Evolutionary conservation across 1,140 invertebrate genomes (phyloP).

Genomic region (Cataglyphis hispanica): DNA sequence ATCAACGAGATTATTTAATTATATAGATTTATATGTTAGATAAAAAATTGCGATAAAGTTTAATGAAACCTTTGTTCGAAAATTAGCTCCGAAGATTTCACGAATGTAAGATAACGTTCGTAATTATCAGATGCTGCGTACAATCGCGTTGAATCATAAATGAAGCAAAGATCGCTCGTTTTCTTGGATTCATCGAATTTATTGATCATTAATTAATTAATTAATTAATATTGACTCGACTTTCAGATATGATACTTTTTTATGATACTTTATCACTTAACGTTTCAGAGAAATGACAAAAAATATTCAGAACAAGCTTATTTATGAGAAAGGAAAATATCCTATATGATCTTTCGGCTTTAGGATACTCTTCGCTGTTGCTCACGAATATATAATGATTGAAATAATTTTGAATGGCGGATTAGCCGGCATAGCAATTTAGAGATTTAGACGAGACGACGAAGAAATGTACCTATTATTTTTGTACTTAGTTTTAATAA

Average conservation of each 20-base stretch:
- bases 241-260: conserved; percentile 20
- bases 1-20: conserved; percentile 43
- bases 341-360: background rate
- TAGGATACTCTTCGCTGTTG: conserved; percentile 54
- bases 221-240: conserved; percentile 36
- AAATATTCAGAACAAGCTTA: background rate
- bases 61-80: background rate
- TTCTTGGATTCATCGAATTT: background rate
- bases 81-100: background rate
- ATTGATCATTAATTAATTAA: conserved; percentile 37
- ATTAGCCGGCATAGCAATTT: conserved; percentile 65
- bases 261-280: conserved; percentile 24
- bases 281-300: conserved; percentile 17
- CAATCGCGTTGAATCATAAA: conserved; percentile 16
- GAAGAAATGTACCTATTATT: conserved; percentile 84
- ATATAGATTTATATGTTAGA: conserved; percentile 8
- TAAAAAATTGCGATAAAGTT: conserved; percentile 27
- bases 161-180: conserved; percentile 13
- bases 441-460: conserved; percentile 77
- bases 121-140: conserved; percentile 24
- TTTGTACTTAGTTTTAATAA: conserved; percentile 85
- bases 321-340: background rate
- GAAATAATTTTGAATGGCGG: conserved; percentile 45
- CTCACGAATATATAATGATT: conserved; percentile 46
- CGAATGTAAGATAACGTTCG: background rate